A percentile compares a stretch with the other conserved stretches of the same genome.
Conservation (phyloP, 2,888 invertebrate species). For the Heliconius cydno region DNA sequence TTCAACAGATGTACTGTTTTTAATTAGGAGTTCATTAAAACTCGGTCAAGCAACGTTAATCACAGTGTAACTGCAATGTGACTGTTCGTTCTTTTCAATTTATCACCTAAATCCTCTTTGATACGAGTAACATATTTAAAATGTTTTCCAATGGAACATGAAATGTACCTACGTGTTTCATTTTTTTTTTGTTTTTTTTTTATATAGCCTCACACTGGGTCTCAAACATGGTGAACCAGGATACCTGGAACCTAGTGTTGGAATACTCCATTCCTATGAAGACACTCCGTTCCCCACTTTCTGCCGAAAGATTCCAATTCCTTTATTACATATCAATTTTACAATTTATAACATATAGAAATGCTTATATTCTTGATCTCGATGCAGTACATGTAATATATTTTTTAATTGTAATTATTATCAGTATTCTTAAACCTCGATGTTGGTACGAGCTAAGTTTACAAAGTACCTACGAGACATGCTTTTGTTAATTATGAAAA, state of each 20-base stretch:
- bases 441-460: neutral
- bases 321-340: too few species aligned
- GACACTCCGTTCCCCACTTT: too few species aligned
- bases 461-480: neutral
- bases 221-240: too few species aligned
- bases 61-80: conserved; percentile 12
- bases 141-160: neutral
- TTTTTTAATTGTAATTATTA: too few species aligned
- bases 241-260: neutral
- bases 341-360: too few species aligned
- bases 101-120: neutral
- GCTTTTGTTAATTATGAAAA: neutral
- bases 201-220: neutral
- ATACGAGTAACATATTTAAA: neutral
- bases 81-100: conserved; percentile 9
- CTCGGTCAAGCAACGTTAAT: conserved; percentile 37
- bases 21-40: conserved; percentile 37
- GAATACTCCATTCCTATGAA: too few species aligned
- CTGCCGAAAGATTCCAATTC: too few species aligned
- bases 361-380: too few species aligned
- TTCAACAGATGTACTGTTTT: conserved; percentile 18
- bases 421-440: neutral
- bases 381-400: too few species aligned
- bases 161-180: neutral
- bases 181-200: neutral